Conservation (phyloP, 2,888 invertebrate species). For the Meliscaeva auricollis region DNA sequence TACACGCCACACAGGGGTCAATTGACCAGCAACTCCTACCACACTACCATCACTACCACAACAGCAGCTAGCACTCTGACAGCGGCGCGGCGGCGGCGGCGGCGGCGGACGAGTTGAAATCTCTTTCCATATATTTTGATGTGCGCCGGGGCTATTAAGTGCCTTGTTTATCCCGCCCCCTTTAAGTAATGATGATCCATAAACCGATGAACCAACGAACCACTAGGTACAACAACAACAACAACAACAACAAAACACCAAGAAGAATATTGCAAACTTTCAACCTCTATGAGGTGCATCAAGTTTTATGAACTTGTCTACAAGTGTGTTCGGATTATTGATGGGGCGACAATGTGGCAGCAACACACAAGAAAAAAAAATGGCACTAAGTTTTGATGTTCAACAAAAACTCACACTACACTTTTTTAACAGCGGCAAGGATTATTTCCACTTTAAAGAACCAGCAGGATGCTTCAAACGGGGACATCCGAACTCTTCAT, state of each 20-base stretch:
- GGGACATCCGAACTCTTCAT: slow-evolving; percentile 78
- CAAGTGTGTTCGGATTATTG: slow-evolving; percentile 48
- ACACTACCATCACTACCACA: slow-evolving; percentile 23
- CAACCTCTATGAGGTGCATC: slow-evolving; percentile 37
- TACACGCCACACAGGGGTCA: slow-evolving; percentile 77
- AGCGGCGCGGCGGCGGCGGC: too few species aligned
- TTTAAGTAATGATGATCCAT: slow-evolving; percentile 73
- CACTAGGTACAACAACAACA: slow-evolving; percentile 23
- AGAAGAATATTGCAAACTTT: slow-evolving; percentile 14
- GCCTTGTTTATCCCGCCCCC: slow-evolving; percentile 74
- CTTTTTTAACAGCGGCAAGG: background rate
- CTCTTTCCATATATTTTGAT: slow-evolving; percentile 56
- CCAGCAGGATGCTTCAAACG: slow-evolving; percentile 44
- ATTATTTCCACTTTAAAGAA: slow-evolving; percentile 16
- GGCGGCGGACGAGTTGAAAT: slow-evolving; percentile 57
- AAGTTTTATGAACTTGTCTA: slow-evolving; percentile 61
- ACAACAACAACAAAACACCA: background rate
- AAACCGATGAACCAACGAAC: slow-evolving; percentile 42
- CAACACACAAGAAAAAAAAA: slow-evolving; percentile 15
- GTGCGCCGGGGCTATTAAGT: slow-evolving; percentile 56
- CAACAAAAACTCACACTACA: slow-evolving; percentile 52
- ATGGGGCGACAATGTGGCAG: slow-evolving; percentile 40
- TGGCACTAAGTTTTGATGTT: slow-evolving; percentile 9
- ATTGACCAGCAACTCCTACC: slow-evolving; percentile 77
- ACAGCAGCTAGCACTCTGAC: background rate